Conservation (phyloP, 2,797 vertebrate species). For the Sebastes taczanowskii region DNA sequence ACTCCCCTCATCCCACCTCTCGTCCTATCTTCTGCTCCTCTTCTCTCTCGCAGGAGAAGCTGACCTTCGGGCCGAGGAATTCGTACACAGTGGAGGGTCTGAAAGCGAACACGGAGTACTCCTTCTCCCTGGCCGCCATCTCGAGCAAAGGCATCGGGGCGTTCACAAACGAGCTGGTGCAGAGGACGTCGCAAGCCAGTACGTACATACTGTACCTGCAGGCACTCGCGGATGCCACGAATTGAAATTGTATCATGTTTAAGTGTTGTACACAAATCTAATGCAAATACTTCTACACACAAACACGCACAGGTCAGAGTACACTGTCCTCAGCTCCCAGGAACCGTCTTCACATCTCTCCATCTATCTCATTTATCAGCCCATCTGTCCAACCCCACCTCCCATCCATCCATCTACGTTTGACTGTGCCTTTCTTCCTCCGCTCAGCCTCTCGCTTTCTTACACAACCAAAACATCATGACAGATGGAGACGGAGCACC, state of each 20-base stretch:
- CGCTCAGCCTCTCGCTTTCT: slow-evolving; percentile 60
- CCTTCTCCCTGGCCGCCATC: slow-evolving; percentile 94
- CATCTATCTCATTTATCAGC: slow-evolving; percentile 66
- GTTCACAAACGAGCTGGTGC: slow-evolving; percentile 93
- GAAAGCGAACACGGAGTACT: slow-evolving; percentile 96
- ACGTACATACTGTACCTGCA: slow-evolving; percentile 76
- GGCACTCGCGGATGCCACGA: background rate
- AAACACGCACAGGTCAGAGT: slow-evolving; percentile 17
- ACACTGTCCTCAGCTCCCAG: slow-evolving; percentile 29
- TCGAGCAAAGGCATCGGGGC: slow-evolving; percentile 95
- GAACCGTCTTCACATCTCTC: slow-evolving; percentile 37
- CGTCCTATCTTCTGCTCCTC: slow-evolving; percentile 21
- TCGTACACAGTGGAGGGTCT: slow-evolving; percentile 91
- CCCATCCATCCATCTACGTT: slow-evolving; percentile 66
- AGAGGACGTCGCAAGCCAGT: slow-evolving; percentile 98
- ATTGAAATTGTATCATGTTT: slow-evolving; percentile 19
- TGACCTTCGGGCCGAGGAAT: slow-evolving; percentile 89
- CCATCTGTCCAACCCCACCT: slow-evolving; percentile 53
- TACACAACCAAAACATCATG: slow-evolving; percentile 64
- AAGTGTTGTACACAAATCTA: slow-evolving; percentile 21
- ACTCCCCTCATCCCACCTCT: slow-evolving; percentile 22
- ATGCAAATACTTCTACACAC: slow-evolving; percentile 31
- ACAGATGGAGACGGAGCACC: slow-evolving; percentile 73
- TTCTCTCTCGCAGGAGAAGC: slow-evolving; percentile 83
- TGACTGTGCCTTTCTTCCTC: slow-evolving; percentile 67